These are phyloP conservation scores for Malurus splendens DNA, from an alignment of 2,797 vertebrate genomes.

Conservation along the genomic window DNA sequence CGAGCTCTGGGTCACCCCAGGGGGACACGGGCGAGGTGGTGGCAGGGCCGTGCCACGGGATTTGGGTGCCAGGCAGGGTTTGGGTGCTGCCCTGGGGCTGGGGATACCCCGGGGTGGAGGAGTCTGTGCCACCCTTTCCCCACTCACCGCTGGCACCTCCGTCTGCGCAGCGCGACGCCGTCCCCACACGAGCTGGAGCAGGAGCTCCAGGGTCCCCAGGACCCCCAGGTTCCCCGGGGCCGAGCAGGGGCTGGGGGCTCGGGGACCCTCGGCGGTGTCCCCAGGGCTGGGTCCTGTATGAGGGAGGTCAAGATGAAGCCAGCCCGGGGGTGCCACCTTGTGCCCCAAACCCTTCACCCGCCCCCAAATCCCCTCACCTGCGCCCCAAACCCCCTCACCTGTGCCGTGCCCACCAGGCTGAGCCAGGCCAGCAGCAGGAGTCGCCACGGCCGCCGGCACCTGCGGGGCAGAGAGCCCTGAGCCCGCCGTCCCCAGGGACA, in stretches of 20 bases:
- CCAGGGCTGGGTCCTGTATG: conserved; percentile 37
- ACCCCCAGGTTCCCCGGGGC: conserved; percentile 44
- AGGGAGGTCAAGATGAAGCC: neutral
- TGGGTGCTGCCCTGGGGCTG: neutral
- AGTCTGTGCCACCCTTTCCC: accelerated
- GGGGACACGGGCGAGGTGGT: accelerated
- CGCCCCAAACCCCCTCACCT: conserved; percentile 31
- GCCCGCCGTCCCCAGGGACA: neutral
- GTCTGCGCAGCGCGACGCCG: conserved; percentile 56
- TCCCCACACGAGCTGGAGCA: conserved; percentile 74
- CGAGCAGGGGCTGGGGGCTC: neutral
- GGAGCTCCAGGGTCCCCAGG: conserved; percentile 70
- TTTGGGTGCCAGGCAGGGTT: accelerated
- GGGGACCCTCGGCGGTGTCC: neutral
- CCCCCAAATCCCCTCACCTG: neutral
- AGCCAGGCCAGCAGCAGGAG: conserved; percentile 47
- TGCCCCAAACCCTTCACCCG: neutral
- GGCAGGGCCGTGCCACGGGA: accelerated
- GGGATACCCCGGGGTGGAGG: neutral
- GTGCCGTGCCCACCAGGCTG: neutral
- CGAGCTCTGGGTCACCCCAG: accelerated
- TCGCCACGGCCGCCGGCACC: neutral
- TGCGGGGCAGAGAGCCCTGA: neutral
- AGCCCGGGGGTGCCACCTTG: accelerated
- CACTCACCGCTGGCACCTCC: conserved; percentile 67